Evolutionary conservation across 2,888 invertebrate species (phyloP).

Genomic region (Melangyna quadrimaculata): DNA sequence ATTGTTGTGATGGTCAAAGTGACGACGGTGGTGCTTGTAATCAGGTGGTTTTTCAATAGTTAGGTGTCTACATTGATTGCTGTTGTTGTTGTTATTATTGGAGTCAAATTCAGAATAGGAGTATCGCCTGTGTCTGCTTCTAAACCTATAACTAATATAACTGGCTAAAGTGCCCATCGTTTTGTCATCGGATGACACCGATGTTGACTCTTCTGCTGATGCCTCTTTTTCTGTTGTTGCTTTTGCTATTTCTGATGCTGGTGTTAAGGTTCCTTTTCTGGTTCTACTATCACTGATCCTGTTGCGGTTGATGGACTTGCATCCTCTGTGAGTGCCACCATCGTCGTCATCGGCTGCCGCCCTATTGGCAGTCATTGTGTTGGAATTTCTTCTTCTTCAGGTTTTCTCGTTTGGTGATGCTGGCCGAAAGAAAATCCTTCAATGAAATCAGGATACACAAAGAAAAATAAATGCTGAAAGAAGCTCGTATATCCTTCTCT

Average conservation of each 20-base stretch:
- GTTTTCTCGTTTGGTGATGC: slow-evolving; percentile 35
- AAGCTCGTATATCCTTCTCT: slow-evolving; percentile 41
- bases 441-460: slow-evolving; percentile 60
- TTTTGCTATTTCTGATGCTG: slow-evolving; percentile 13
- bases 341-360: slow-evolving; percentile 67
- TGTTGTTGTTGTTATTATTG: slow-evolving; percentile 47
- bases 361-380: slow-evolving; percentile 73
- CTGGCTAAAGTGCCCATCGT: slow-evolving; percentile 58
- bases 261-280: slow-evolving; percentile 41
- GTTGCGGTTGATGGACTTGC: slow-evolving; percentile 58
- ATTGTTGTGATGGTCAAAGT: slow-evolving; percentile 70
- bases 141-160: slow-evolving; percentile 68
- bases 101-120: slow-evolving; percentile 36
- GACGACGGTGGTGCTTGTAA: slow-evolving; percentile 72
- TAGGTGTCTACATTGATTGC: slow-evolving; percentile 63
- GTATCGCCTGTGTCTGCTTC: slow-evolving; percentile 61
- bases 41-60: slow-evolving; percentile 67
- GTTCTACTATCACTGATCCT: slow-evolving; percentile 60
- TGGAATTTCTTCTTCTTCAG: slow-evolving; percentile 62
- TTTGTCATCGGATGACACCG: slow-evolving; percentile 31
- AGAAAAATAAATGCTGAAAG: slow-evolving; percentile 46
- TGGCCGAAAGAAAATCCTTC: slow-evolving; percentile 35
- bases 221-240: background rate
- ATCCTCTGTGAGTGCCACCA: slow-evolving; percentile 61
- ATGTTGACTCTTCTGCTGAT: slow-evolving; percentile 11